Evolutionary conservation across 1,140 invertebrate genomes (phyloP).

Genomic region (Gryllus bimaculatus): DNA sequence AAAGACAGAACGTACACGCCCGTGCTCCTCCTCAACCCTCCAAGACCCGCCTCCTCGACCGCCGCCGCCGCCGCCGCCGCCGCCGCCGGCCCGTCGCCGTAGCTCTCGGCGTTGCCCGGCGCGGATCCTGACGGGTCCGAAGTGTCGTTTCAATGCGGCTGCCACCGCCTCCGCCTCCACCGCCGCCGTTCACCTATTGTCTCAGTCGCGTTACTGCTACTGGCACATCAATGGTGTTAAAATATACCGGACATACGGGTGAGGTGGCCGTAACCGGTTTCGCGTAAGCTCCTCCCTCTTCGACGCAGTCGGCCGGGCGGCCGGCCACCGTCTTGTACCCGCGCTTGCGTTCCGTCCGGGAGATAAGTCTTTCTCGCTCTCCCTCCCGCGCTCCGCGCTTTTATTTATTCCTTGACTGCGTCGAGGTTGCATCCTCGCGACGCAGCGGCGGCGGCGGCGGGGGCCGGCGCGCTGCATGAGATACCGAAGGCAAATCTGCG

Average conservation of each 20-base stretch:
- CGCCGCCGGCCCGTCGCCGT: background rate
- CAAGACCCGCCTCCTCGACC: background rate
- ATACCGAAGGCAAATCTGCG: background rate
- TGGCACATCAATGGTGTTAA: conserved; percentile 4
- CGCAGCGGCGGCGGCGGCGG: too few species aligned
- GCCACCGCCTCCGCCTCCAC: background rate
- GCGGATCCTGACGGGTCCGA: background rate
- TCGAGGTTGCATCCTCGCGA: background rate
- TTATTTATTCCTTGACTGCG: background rate
- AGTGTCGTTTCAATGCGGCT: background rate
- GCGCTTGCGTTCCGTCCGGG: too few species aligned
- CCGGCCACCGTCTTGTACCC: background rate
- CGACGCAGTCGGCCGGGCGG: background rate
- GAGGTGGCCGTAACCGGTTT: background rate
- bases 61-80: background rate
- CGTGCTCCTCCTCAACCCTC: background rate
- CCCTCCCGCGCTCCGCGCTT: background rate
- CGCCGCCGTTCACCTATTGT: background rate
- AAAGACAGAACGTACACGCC: conserved; percentile 13
- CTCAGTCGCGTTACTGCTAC: background rate
- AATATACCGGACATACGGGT: background rate
- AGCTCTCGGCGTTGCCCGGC: background rate
- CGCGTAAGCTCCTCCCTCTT: background rate
- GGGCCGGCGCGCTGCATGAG: background rate
- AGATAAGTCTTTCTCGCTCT: background rate